Percentiles rank a stretch among this genome's conserved stretches.
phyloP scores from a whole-genome alignment of 2,888 invertebrate species.

The Halictus quadricinctus region DNA sequence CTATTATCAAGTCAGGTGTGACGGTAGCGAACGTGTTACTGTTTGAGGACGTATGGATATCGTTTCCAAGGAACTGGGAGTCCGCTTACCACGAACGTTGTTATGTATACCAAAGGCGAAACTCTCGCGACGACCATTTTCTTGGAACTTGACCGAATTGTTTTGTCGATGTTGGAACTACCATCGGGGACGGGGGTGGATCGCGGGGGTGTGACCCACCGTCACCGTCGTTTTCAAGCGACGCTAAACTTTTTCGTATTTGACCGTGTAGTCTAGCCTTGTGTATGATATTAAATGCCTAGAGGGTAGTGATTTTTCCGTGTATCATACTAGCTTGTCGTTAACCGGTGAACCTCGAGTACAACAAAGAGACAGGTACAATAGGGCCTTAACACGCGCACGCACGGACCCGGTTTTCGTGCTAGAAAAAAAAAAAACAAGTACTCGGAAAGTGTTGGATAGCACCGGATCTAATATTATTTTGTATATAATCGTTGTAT shows the following conservation, averaged over 20 bases:
- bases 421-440: slow-evolving; percentile 69
- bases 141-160: neutral
- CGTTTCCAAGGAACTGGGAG: slow-evolving; percentile 22
- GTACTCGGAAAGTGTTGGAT: slow-evolving; percentile 56
- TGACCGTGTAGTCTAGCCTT: slow-evolving; percentile 65
- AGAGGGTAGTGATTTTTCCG: slow-evolving; percentile 61
- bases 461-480: slow-evolving; percentile 62
- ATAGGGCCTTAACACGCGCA: slow-evolving; percentile 46
- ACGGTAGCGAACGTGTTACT: neutral
- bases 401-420: slow-evolving; percentile 49
- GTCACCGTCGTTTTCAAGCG: slow-evolving; percentile 23
- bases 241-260: slow-evolving; percentile 57
- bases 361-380: slow-evolving; percentile 12
- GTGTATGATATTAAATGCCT: slow-evolving; percentile 60
- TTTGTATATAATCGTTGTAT: slow-evolving; percentile 80
- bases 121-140: slow-evolving; percentile 1
- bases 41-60: slow-evolving; percentile 3
- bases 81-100: slow-evolving; percentile 22
- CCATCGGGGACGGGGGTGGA: slow-evolving; percentile 6
- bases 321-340: slow-evolving; percentile 62
- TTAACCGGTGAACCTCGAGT: slow-evolving; percentile 36
- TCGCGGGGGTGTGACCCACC: slow-evolving; percentile 8
- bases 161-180: slow-evolving; percentile 8
- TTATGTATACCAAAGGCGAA: slow-evolving; percentile 51
- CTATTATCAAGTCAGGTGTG: neutral